phyloP scores from a whole-genome alignment of 2,888 invertebrate genomes.

The Matsumyia berberina region DNA sequence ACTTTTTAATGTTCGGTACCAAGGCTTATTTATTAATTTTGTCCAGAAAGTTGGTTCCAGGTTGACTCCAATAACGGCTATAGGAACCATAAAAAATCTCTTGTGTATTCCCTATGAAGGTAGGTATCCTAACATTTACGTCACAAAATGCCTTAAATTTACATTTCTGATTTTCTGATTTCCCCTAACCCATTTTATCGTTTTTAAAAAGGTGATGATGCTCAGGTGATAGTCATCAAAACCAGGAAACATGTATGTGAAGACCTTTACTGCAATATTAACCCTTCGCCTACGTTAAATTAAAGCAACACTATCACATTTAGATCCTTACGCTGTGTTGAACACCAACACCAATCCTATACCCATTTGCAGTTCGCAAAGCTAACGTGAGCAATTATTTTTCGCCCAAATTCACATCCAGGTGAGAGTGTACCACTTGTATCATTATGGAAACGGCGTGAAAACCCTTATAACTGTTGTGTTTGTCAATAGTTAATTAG shows the following conservation, averaged over 20 bases:
- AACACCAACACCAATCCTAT: not conserved
- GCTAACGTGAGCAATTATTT: constrained; percentile 55
- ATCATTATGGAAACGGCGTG: constrained; percentile 51
- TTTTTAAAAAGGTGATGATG: too few species aligned
- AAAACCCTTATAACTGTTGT: constrained; percentile 51
- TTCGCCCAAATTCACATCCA: constrained; percentile 54
- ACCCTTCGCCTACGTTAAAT: constrained; percentile 1
- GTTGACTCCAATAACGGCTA: too few species aligned
- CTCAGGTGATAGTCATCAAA: constrained; percentile 1
- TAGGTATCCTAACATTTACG: too few species aligned
- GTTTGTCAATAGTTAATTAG: constrained; percentile 65
- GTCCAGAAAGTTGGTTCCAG: too few species aligned
- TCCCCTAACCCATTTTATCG: too few species aligned
- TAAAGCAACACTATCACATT: constrained; percentile 37
- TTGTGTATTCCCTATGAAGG: too few species aligned
- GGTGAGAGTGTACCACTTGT: constrained; percentile 52
- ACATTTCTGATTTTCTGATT: too few species aligned
- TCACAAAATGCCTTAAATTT: too few species aligned
- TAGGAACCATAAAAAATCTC: too few species aligned
- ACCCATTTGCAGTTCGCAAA: constrained; percentile 37
- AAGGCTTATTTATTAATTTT: too few species aligned
- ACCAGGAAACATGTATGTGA: constrained; percentile 3
- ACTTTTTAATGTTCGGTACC: too few species aligned
- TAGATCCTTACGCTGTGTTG: constrained; percentile 19
- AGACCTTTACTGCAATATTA: too few species aligned